Evolutionary conservation across 1,140 invertebrate species (phyloP).

Genomic region (Zaprionus nigranus): DNA sequence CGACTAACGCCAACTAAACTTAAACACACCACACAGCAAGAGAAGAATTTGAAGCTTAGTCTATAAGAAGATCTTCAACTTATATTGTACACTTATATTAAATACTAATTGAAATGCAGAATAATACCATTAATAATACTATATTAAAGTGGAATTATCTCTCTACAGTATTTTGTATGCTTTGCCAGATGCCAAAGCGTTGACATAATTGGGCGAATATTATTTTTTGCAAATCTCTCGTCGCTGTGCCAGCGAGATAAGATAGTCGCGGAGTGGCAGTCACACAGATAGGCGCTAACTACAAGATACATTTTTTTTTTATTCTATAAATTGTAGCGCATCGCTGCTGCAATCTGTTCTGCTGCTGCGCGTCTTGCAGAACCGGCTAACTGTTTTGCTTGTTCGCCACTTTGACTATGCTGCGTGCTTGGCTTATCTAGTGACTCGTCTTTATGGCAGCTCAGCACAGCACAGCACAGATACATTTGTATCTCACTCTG

Average conservation of each 20-base stretch:
- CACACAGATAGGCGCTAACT: slow-evolving; percentile 49
- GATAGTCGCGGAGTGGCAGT: slow-evolving; percentile 45
- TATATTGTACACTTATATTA: slow-evolving; percentile 50
- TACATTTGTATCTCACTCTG: slow-evolving; percentile 69
- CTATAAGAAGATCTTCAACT: slow-evolving; percentile 37
- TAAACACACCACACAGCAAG: not conserved
- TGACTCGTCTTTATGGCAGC: slow-evolving; percentile 25
- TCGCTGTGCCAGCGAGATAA: slow-evolving; percentile 48
- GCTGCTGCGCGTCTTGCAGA: slow-evolving; percentile 63
- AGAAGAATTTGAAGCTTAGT: not conserved
- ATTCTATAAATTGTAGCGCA: slow-evolving; percentile 52
- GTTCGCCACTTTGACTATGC: slow-evolving; percentile 55
- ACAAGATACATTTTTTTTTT: slow-evolving; percentile 44
- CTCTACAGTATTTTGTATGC: slow-evolving; percentile 35
- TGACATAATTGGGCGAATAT: slow-evolving; percentile 75
- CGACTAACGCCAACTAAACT: slow-evolving; percentile 18
- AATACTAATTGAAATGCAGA: slow-evolving; percentile 56
- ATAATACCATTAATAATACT: slow-evolving; percentile 63
- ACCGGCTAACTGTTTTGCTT: slow-evolving; percentile 70
- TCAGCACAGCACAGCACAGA: slow-evolving; percentile 24
- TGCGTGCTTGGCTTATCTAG: slow-evolving; percentile 45
- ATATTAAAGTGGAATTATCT: slow-evolving; percentile 63
- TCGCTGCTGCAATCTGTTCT: slow-evolving; percentile 55
- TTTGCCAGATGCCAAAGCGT: slow-evolving; percentile 50
- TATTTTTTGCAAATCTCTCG: slow-evolving; percentile 62